Base-by-base conservation (phyloP, 37 sponge, comb jelly and placozoan genomes). In the Agelas oroides region DNA sequence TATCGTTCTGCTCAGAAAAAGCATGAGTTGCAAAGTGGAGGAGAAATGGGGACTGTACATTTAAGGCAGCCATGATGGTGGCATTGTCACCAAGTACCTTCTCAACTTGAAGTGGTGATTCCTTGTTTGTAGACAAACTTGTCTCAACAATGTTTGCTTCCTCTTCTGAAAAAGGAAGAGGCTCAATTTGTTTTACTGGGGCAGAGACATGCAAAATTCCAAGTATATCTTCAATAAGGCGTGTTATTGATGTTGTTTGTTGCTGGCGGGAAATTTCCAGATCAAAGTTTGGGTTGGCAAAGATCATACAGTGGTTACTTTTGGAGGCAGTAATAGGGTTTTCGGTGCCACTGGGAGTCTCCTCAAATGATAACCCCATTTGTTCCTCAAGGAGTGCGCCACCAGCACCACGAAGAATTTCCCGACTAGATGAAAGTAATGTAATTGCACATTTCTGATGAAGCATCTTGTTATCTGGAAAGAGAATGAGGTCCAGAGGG, bases 21-120 rank as follows among this genome's bases (percentile, higher is more conserved):
- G 70, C 81, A 80, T 80, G 81, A 40, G 81, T 80, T 6, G 81
- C 81, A 80, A 80, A 80, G 58, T 80, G 81, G 8, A 80, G 36
- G 30, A 80, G 24, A 12, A 40, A 30, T 40, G 81, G 81, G 68
- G 41, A 40, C 55, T 68, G 70, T 27, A 80, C 56, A 16, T 46
- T 11, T 16, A 80, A 55, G 5, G 34, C 81, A 11, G 40, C 8
- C 11, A 32, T 31, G 54, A 80, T 25, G 19, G 81, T 80, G 52
- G 81, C 81, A 35, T 80, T 30, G 24, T 80, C 70, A 21, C 55
- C 55, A 6, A 80, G n/a, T n/a, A n/a, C n/a, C n/a, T n/a, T n/a
- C n/a, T n/a, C n/a, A n/a, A n/a, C n/a, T n/a, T n/a, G n/a, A n/a
- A n/a, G n/a, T n/a, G n/a, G n/a, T n/a, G n/a, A n/a, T n/a, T n/a